phyloP scores from a whole-genome alignment of 2,113 vertebrate genomes.

The Tetrax tetrax region DNA sequence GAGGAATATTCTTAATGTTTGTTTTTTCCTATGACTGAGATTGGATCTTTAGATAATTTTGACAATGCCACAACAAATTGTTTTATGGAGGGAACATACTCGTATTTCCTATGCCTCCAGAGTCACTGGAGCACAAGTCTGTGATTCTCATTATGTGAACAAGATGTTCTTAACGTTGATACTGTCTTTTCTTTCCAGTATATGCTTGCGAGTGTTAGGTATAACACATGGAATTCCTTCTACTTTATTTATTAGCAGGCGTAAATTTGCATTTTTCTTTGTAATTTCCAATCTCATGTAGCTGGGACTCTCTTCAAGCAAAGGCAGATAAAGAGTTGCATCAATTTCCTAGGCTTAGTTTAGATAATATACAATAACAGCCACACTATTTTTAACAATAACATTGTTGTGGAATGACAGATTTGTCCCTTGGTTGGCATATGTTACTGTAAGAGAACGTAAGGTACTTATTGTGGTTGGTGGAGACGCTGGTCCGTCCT shows the following conservation, averaged over 20 bases:
- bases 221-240: background rate
- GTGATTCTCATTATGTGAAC: conserved; percentile 31
- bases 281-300: background rate
- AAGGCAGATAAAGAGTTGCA: background rate
- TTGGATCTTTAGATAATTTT: conserved; percentile 22
- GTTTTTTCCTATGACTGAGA: conserved; percentile 45
- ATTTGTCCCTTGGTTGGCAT: background rate
- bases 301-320: background rate
- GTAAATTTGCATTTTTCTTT: background rate
- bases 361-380: background rate
- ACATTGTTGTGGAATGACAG: background rate
- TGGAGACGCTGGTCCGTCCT: background rate
- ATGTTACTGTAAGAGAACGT: background rate
- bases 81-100: background rate
- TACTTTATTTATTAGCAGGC: background rate
- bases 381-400: background rate
- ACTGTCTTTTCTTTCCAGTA: background rate
- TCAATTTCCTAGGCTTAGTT: background rate
- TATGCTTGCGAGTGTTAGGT: background rate
- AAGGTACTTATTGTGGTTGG: background rate
- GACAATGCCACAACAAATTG: conserved; percentile 53
- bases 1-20: conserved; percentile 44
- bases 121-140: background rate
- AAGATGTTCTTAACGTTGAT: conserved; percentile 20
- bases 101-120: conserved; percentile 31